Evolutionary conservation across 2,797 vertebrate genomes (phyloP), one percentile per base, ranked within the genome.

Genomic region (Loriculus beryllinus): DNA sequence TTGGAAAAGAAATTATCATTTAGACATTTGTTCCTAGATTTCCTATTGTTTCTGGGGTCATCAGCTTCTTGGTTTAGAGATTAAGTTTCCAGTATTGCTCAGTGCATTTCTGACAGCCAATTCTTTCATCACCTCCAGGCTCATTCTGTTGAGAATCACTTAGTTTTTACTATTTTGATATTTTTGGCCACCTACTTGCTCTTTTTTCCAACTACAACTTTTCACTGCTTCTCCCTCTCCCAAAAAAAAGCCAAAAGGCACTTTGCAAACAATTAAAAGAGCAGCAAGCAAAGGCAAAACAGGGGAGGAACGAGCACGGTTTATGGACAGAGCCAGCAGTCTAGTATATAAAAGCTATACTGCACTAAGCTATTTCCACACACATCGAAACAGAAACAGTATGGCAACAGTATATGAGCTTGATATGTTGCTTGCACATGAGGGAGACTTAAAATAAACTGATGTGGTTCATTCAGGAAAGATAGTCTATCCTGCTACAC

Each of bases 301-400:
- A 0, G 10, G 17, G 21, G 18, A 82, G 7, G 6, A 62, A 22
- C 21, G 4, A 60, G 17, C 14, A 12, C 1, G 0, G 10, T 35
- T 35, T 17, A 13, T 35, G 28, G 48, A 15, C 19, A 25, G 10
- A 15, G 10, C 31, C 43, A 82, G 35, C 7, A n/a, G 10, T 35
- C 22, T 57, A 35, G 22, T n/a, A 39, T 3, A 8, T 64, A 49
- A 42, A 74, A 68, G 18, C 9, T 85, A 56, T 42, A 14, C 35
- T 56, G 12, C 12, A 12, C 57, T 78, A 63, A 23, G 8, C 26
- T 70, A 8, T 70, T 72, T 74, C 39, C 22, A 42, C 3, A 4
- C 26, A 14, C 16, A 39, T 31, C 18, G 21, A 45, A 28, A 49
- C 1, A 3, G 25, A 60, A 84, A 16, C 6, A 8, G 13, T 10